Evolutionary conservation across 2,888 invertebrate species (phyloP), one percentile per base, ranked within the genome.

Genomic region (Poecilobothrus nobilitatus): DNA sequence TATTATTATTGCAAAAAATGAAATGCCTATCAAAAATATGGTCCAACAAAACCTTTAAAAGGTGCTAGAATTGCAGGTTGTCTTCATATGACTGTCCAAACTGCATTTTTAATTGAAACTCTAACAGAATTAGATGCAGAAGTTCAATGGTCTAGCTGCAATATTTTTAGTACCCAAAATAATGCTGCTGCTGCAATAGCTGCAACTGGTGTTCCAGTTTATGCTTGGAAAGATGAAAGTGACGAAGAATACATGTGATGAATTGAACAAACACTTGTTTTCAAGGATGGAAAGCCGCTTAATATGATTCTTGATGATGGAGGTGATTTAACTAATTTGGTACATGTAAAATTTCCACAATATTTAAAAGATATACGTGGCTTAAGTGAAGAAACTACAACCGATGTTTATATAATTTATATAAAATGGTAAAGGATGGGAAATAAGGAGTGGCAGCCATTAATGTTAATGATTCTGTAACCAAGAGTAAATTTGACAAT

Each of bases 161-260:
- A 99, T 83, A 99, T 99, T 77, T 99, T 95, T 86, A 97, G 97
- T 78, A 98, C 98, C 10, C 98, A 99, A 85, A 97, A 99, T 83
- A 93, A 97, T 83, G 98, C 99, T 9, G 99, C 99, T 5, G 98
- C 99, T 2, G 98, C 99, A n/a, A 93, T 99, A 73, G 99, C 98
- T 4, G 91, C 91, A 72, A 84, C 88, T 34, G 97, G 97, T 33
- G 87, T 99, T 34, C 93, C 98, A 12, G 97, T 99, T 41, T 99
- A 93, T 80, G 99, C 99, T 1, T 99, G 99, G 99, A 99, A 99
- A 84, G 99, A 98, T n/a, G 98, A 99, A 85, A 97, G 97, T 4
- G 98, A 99, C 75, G 98, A 99, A 78, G 99, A 99, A 82, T 99
- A 97, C 80, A 79, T 90, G 67, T 99, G 99, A 99, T 99, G 99